Evolutionary conservation across 2,888 invertebrate species (phyloP).

Genomic region (Thera britannica): DNA sequence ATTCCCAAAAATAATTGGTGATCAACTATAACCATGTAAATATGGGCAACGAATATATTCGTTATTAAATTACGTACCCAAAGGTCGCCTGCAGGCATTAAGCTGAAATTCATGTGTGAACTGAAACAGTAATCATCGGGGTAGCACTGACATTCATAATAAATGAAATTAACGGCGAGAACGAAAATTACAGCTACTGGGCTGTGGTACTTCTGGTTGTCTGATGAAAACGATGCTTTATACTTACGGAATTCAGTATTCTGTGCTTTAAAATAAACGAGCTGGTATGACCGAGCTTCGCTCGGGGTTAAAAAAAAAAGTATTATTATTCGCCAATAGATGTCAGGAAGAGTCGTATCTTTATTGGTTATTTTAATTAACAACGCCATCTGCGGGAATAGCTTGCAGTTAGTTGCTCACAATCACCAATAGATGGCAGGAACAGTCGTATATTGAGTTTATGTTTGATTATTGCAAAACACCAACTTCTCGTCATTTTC

Average conservation of each 20-base stretch:
- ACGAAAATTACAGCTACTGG: slow-evolving; percentile 18
- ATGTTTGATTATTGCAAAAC: too few species aligned
- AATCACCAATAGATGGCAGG: too few species aligned
- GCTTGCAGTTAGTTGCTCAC: too few species aligned
- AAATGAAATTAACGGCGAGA: slow-evolving; percentile 21
- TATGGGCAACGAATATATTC: background rate
- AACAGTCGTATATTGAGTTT: too few species aligned
- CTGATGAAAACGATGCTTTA: slow-evolving; percentile 4
- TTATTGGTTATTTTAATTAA: too few species aligned
- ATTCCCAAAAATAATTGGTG: background rate
- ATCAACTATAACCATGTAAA: background rate
- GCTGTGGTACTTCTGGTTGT: background rate
- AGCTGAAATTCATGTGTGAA: slow-evolving; percentile 16
- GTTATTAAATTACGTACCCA: slow-evolving; percentile 5
- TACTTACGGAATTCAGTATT: background rate
- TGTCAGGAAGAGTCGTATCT: too few species aligned
- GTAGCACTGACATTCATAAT: slow-evolving; percentile 20
- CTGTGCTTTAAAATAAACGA: too few species aligned
- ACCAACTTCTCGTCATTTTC: too few species aligned
- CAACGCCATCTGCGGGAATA: too few species aligned
- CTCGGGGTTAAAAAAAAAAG: too few species aligned
- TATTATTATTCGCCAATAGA: too few species aligned
- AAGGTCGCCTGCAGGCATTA: background rate
- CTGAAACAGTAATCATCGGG: slow-evolving; percentile 16
- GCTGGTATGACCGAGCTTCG: too few species aligned